Base-by-base conservation (phyloP, 2,113 vertebrate species). In the Glaucomys volans region DNA sequence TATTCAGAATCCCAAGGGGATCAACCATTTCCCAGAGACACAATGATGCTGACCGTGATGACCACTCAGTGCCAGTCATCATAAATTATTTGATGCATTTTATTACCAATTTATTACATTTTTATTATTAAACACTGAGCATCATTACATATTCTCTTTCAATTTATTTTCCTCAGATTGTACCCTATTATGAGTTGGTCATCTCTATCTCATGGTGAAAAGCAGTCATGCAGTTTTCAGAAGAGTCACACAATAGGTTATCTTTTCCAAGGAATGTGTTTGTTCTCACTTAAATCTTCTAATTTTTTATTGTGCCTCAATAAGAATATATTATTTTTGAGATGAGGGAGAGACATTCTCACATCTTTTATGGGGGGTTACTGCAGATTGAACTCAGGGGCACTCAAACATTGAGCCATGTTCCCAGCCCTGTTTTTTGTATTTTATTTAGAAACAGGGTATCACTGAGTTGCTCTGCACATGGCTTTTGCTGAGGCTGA, bases 81-180 rank as follows among this genome's bases (percentile, higher is more conserved):
- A 22, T 40, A n/a, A 90, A 86, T 5, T 81, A 20, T 37, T 37
- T 82, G n/a, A 54, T 75, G 28, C 14, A 91, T 87, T 90, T 80
- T 62, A 22, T 52, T 87, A 75, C 16, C 62, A 80, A 86, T 88
- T 28, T 87, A 37, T 75, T 91, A 62, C n/a, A 62, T 64, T 87
- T 95, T 82, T 91, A 69, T 62, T 76, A 90, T 71, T 87, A 95
- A 85, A 71, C 40, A n/a, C 13, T 37, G 44, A 69, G 18, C 1
- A 40, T 71, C 8, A 47, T 89, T 88, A 93, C 75, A 90, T 71
- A n/a, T 4, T 52, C 50, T 93, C 13, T 75, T 47, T 8, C 54
- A 9, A 26, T 69, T 94, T 80, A 91, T 62, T 91, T 94, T 5
- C 6, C 42, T 87, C 17, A 72, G 47, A 22, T 67, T 87, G 64